These are phyloP conservation scores for Tridacna gigas DNA, from an alignment of 2,888 invertebrate species.

Conservation along the genomic window DNA sequence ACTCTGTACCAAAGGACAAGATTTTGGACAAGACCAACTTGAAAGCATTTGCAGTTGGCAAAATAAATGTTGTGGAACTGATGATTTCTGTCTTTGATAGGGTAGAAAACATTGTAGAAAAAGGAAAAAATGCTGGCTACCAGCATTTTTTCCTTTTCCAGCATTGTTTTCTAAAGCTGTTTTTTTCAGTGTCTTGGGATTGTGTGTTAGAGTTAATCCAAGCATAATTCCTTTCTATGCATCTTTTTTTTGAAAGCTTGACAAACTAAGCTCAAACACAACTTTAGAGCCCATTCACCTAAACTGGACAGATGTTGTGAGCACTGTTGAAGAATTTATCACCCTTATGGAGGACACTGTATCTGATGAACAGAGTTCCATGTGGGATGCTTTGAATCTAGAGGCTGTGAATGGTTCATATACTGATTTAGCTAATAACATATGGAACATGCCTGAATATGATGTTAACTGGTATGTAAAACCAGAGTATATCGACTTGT, in stretches of 20 bases:
- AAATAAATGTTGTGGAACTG: too few species aligned
- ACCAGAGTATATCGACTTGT: neutral
- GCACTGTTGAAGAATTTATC: conserved; percentile 50
- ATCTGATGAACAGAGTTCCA: conserved; percentile 18
- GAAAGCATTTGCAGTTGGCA: too few species aligned
- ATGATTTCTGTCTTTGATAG: too few species aligned
- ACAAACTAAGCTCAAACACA: conserved; percentile 36
- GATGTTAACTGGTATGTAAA: conserved; percentile 17
- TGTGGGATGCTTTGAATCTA: conserved; percentile 14
- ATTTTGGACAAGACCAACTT: too few species aligned
- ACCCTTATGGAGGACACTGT: conserved; percentile 28
- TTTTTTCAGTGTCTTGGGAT: too few species aligned
- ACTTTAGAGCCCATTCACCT: conserved; percentile 60
- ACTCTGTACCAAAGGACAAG: too few species aligned
- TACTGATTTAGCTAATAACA: conserved; percentile 4
- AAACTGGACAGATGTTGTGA: conserved; percentile 69
- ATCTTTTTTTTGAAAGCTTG: conserved; percentile 12
- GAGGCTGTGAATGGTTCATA: conserved; percentile 18
- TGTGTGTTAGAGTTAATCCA: too few species aligned
- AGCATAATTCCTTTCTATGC: neutral
- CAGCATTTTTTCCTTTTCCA: too few species aligned
- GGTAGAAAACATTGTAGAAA: too few species aligned
- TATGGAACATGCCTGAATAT: conserved; percentile 20
- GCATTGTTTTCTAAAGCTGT: too few species aligned
- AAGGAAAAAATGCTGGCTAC: too few species aligned